Base-by-base conservation (phyloP, 2,113 vertebrate species). In the Oryzias javanicus region DNA sequence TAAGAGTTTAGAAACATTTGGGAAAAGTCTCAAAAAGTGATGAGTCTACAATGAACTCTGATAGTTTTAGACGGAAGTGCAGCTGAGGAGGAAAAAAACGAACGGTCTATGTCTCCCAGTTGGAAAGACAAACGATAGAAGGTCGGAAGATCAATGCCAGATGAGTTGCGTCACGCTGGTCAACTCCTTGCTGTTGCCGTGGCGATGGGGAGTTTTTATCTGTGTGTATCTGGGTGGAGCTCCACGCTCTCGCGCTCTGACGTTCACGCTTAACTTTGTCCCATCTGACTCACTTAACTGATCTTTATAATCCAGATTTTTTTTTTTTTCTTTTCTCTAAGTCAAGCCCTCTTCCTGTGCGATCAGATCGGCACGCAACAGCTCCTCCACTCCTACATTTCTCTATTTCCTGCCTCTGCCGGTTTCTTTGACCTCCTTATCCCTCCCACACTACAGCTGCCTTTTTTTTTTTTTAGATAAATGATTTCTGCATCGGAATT, bases 171-270 rank as follows among this genome's bases (percentile, higher is more conserved):
- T 86, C 68, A 81, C 1, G 50, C 46, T 55, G 29, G 56, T 17
- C 44, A 55, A 40, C 45, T 48, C 22, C 8, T 62, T 25, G 45
- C 51, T 60, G 35, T 70, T 70, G 45, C 80, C 58, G 68, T 70
- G 60, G 54, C 70, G 72, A 82, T 67, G 0, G 18, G 27, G 3
- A 83, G 53, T 88, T 86, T 85, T 42, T 58, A 15, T 64, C 4
- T 79, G 64, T 83, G 76, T 73, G 13, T 62, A 14, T 6, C 48
- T 20, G 72, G 67, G 70, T 42, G 54, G 65, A 53, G 57, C 20
- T 27, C 49, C 6, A 54, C 50, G 16, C 52, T 45, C 19, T 19
- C 58, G 17, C 4, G 29, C 40, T 45, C 14, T 57, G 52, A 48
- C 54, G 49, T 42, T 16, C n/a, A 24, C 55, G 25, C 10, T 24